Percentiles rank a stretch among this genome's conserved stretches.
phyloP scores from a whole-genome alignment of 2,888 invertebrate genomes.

The Actias luna region DNA sequence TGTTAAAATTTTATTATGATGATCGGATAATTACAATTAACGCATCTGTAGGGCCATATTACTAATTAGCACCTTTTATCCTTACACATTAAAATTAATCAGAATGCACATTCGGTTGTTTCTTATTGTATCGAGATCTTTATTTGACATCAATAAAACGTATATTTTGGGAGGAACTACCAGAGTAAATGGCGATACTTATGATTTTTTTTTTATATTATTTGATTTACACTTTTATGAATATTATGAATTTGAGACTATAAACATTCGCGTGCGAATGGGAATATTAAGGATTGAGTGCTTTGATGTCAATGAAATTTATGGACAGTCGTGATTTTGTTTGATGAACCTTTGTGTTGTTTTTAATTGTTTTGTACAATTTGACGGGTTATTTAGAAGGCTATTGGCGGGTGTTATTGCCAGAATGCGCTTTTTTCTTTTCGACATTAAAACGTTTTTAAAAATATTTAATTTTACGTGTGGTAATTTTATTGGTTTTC shows the following conservation, averaged over 20 bases:
- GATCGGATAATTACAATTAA: background rate
- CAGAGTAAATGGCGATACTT: constrained; percentile 56
- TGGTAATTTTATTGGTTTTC: constrained; percentile 28
- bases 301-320: constrained; percentile 54
- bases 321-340: constrained; percentile 44
- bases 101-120: constrained; percentile 48
- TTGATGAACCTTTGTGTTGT: constrained; percentile 24
- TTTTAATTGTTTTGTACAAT: constrained; percentile 33
- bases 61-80: constrained; percentile 55
- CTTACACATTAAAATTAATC: constrained; percentile 42
- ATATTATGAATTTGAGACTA: constrained; percentile 22
- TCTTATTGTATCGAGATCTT: constrained; percentile 55
- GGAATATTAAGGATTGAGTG: constrained; percentile 26
- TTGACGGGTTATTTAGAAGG: constrained; percentile 50
- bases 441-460: constrained; percentile 29
- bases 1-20: background rate
- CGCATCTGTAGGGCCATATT: constrained; percentile 9
- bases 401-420: constrained; percentile 39
- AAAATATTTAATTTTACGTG: constrained; percentile 30
- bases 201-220: background rate
- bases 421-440: constrained; percentile 45
- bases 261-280: constrained; percentile 18
- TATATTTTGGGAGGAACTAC: constrained; percentile 40
- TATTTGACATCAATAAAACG: constrained; percentile 42
- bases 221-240: constrained; percentile 30